Conservation (phyloP, 2,888 invertebrate species). For the Apodemia hepburni region DNA sequence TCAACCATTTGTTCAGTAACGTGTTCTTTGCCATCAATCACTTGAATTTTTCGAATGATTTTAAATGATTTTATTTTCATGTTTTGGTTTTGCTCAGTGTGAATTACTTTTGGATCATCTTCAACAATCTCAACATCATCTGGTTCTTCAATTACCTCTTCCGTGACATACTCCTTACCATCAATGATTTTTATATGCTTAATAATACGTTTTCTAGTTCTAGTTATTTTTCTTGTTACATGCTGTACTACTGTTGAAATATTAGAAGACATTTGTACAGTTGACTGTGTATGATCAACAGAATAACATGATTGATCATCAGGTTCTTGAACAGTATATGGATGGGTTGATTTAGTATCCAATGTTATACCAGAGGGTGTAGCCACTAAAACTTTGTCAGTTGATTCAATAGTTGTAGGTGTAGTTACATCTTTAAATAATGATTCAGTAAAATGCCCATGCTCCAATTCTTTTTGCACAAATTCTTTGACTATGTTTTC, state of each 20-base stretch:
- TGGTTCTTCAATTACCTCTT: slow-evolving; percentile 92
- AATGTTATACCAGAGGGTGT: not conserved
- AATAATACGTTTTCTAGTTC: slow-evolving; percentile 85
- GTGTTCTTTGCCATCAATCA: slow-evolving; percentile 89
- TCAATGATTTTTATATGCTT: slow-evolving; percentile 88
- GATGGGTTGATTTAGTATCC: not conserved
- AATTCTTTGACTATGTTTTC: not conserved
- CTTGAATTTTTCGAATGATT: slow-evolving; percentile 85
- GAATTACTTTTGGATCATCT: slow-evolving; percentile 65
- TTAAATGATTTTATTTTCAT: slow-evolving; percentile 61
- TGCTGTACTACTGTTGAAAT: slow-evolving; percentile 86
- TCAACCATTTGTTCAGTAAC: slow-evolving; percentile 89
- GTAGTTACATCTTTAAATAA: not conserved
- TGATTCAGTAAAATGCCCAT: not conserved
- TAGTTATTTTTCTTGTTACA: slow-evolving; percentile 86
- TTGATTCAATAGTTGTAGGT: slow-evolving; percentile 29
- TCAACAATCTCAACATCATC: slow-evolving; percentile 87
- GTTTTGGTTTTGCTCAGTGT: slow-evolving; percentile 42
- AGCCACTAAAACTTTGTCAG: slow-evolving; percentile 15
- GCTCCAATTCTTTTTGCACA: not conserved
- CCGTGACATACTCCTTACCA: slow-evolving; percentile 90
- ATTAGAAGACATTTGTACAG: slow-evolving; percentile 43
- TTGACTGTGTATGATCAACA: slow-evolving; percentile 28
- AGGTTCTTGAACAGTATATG: slow-evolving; percentile 47
- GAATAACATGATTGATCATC: slow-evolving; percentile 34